Percentiles rank a stretch among this genome's conserved stretches.
phyloP scores from a whole-genome alignment of 1,140 invertebrate genomes.

The Ephestia elutella region DNA sequence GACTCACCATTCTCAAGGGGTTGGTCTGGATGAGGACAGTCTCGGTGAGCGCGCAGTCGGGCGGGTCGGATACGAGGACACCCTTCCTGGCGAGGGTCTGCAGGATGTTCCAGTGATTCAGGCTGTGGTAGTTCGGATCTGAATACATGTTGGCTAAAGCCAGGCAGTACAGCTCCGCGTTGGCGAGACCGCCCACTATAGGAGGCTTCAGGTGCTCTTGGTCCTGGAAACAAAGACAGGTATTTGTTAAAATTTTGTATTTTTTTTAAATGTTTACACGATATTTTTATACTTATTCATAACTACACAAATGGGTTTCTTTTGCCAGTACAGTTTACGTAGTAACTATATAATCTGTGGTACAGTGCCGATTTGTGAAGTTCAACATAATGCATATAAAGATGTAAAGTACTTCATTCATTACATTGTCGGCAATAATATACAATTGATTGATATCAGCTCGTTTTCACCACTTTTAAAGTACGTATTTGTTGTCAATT shows the following conservation, averaged over 20 bases:
- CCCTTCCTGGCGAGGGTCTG: conserved; percentile 94
- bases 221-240: conserved; percentile 78
- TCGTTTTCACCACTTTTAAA: not conserved
- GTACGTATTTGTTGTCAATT: not conserved
- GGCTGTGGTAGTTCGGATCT: conserved; percentile 95
- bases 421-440: no score
- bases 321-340: no score
- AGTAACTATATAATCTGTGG: no score
- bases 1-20: conserved; percentile 92
- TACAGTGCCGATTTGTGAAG: no score
- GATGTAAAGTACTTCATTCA: no score
- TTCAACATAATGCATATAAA: no score
- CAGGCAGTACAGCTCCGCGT: conserved; percentile 96
- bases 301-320: no score
- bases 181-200: conserved; percentile 92
- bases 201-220: conserved; percentile 95
- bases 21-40: conserved; percentile 96
- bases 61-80: conserved; percentile 88
- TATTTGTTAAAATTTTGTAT: not conserved
- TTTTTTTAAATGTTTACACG: no score
- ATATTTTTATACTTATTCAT: no score
- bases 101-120: conserved; percentile 95
- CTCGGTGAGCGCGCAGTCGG: conserved; percentile 93
- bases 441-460: no score
- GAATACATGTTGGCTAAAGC: conserved; percentile 97